phyloP scores from a whole-genome alignment of 2,797 vertebrate species.

The Brachymystax lenok region DNA sequence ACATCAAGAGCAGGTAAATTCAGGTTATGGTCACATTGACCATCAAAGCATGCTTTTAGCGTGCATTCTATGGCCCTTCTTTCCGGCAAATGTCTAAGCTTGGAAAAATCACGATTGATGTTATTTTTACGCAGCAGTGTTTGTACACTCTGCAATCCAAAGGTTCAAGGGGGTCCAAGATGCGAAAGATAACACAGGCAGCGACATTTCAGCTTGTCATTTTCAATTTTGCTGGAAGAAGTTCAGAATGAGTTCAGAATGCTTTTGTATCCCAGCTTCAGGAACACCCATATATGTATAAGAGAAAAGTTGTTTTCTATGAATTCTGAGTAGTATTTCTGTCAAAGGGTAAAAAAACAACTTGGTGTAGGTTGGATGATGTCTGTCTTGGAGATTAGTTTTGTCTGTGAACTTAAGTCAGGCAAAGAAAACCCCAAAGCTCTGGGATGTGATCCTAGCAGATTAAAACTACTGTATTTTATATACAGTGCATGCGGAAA shows the following conservation, averaged over 20 bases:
- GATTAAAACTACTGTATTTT: conserved; percentile 47
- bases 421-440: conserved; percentile 40
- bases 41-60: conserved; percentile 56
- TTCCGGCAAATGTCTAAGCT: background rate
- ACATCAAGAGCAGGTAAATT: conserved; percentile 56
- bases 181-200: background rate
- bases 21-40: conserved; percentile 63
- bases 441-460: conserved; percentile 56
- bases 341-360: conserved; percentile 38
- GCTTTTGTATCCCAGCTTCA: conserved; percentile 8
- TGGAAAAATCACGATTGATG: conserved; percentile 23
- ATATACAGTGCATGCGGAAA: no score
- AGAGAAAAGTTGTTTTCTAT: conserved; percentile 13
- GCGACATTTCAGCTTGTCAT: background rate
- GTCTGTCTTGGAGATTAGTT: conserved; percentile 44
- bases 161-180: background rate
- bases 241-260: conserved; percentile 22
- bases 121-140: background rate
- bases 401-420: conserved; percentile 58
- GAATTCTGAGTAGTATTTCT: conserved; percentile 48
- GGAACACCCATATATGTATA: background rate
- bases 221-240: background rate
- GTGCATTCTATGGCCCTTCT: conserved; percentile 21
- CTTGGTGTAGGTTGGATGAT: conserved; percentile 45
- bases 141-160: background rate